Percentiles rank a stretch among this genome's conserved stretches.
Conservation (phyloP, 2,113 vertebrate genomes). For the Colius striatus region DNA sequence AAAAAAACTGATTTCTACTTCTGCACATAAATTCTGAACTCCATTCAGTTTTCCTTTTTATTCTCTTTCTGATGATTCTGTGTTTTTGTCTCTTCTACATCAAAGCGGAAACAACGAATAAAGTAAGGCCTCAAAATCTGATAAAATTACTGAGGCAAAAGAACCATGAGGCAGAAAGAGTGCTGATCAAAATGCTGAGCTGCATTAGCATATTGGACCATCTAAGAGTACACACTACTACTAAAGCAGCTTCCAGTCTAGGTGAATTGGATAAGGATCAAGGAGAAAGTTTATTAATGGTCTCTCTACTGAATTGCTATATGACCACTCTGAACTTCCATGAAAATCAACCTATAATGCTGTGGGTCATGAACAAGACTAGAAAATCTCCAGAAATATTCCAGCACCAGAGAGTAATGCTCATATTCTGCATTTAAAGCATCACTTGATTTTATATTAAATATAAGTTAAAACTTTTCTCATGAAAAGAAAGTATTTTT, state of each 20-base stretch:
- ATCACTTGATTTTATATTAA: neutral
- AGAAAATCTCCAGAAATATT: neutral
- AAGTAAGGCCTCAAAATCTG: neutral
- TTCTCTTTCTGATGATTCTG: neutral
- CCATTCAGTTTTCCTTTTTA: neutral
- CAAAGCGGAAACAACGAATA: neutral
- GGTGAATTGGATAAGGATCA: neutral
- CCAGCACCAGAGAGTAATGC: neutral
- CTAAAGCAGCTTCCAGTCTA: neutral
- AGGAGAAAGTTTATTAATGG: neutral
- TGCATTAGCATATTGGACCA: neutral
- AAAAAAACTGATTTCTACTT: neutral
- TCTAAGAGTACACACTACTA: neutral
- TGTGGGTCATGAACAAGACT: neutral
- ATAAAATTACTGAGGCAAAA: neutral
- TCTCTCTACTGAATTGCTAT: neutral
- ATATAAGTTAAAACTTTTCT: neutral
- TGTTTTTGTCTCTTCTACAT: neutral
- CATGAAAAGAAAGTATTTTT: neutral
- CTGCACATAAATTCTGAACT: neutral
- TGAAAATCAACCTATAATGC: neutral
- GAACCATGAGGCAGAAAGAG: neutral
- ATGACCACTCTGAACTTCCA: neutral
- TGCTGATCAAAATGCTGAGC: neutral
- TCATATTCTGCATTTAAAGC: neutral